phyloP scores from a whole-genome alignment of 1,140 invertebrate genomes.

The Drosophila trapezifrons region DNA sequence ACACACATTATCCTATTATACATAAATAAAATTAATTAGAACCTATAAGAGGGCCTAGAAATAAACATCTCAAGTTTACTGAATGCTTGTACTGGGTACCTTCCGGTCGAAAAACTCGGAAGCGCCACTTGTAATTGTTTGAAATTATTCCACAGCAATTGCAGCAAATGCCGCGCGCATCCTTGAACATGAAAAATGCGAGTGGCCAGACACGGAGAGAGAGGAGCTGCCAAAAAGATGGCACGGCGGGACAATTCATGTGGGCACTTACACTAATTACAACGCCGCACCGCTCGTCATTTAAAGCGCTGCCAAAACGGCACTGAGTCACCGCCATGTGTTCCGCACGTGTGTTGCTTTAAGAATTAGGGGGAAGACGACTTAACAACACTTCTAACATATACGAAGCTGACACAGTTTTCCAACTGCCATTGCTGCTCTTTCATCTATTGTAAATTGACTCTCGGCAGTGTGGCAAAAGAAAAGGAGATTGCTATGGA shows the following conservation, averaged over 20 bases:
- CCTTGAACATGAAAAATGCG: conserved; percentile 74
- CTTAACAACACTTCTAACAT: conserved; percentile 1
- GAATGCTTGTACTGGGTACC: neutral
- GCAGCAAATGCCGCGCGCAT: conserved; percentile 48
- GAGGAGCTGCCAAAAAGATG: conserved; percentile 66
- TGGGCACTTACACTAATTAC: conserved; percentile 80
- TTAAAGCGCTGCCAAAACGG: conserved; percentile 17
- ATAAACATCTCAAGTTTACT: neutral
- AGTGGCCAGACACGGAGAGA: conserved; percentile 14
- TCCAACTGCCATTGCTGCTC: conserved; percentile 12
- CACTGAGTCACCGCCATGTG: conserved; percentile 34
- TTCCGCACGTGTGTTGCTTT: conserved; percentile 27
- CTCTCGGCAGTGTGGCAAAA: conserved; percentile 22
- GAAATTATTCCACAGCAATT: conserved; percentile 41
- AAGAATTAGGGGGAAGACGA: conserved; percentile 22
- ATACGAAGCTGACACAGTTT: conserved; percentile 30
- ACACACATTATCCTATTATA: neutral
- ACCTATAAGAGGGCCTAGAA: too few relatives aligned
- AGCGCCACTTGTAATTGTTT: conserved; percentile 13
- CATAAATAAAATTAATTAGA: neutral
- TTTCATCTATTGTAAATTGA: conserved; percentile 61
- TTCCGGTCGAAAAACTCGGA: neutral
- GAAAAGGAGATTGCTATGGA: conserved; percentile 17
- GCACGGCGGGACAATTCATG: conserved; percentile 69
- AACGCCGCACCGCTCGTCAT: conserved; percentile 58